Evolutionary conservation across 2,113 vertebrate genomes (phyloP).

Genomic region (Ptilorrhoa leucosticta): DNA sequence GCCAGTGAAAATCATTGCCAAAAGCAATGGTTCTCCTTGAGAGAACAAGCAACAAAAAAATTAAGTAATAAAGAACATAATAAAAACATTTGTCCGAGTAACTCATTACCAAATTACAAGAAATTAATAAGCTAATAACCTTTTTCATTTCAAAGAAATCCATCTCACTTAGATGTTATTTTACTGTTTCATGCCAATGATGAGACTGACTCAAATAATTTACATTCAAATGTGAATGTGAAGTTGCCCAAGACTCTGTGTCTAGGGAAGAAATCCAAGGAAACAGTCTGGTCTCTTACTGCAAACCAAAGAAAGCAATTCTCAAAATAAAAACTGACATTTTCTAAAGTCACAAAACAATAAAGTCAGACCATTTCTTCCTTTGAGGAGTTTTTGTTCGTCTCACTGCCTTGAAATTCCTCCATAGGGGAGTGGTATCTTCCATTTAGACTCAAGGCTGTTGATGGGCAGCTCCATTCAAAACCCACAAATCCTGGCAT

Average conservation of each 20-base stretch:
- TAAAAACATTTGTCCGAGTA: neutral
- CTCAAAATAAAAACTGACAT: neutral
- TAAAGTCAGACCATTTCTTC: neutral
- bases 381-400: neutral
- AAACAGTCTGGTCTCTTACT: neutral
- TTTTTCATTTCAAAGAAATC: neutral
- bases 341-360: neutral
- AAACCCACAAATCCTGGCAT: neutral
- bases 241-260: neutral
- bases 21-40: neutral
- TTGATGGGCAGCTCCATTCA: neutral
- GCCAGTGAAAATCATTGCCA: neutral
- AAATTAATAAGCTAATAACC: slow-evolving; percentile 4
- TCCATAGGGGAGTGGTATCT: neutral
- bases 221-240: neutral
- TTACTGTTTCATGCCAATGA: neutral
- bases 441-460: neutral
- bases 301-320: neutral
- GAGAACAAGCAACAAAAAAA: neutral
- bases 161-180: neutral
- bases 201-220: neutral
- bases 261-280: slow-evolving; percentile 1
- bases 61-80: neutral
- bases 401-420: neutral
- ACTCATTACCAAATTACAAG: neutral